phyloP scores from a whole-genome alignment of 2,888 invertebrate species.

The Andrena chrysosceles region DNA sequence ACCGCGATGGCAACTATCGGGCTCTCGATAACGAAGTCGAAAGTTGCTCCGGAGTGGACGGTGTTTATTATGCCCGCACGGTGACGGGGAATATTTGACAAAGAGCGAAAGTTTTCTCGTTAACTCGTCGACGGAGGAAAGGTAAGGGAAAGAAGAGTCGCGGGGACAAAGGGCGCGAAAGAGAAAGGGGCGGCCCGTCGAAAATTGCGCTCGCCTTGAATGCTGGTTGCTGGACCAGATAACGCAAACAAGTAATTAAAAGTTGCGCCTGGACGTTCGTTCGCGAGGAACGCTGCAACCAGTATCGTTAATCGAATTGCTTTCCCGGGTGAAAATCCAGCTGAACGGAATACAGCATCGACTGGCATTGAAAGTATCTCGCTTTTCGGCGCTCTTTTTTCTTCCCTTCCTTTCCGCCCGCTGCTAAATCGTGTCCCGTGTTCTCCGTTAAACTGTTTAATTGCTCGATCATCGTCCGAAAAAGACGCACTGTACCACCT shows the following conservation, averaged over 20 bases:
- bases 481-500: no score
- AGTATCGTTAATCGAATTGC: constrained; percentile 37
- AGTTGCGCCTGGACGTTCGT: constrained; percentile 37
- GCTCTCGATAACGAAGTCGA: not conserved
- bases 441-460: no score
- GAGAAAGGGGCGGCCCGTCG: not conserved
- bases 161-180: constrained; percentile 15
- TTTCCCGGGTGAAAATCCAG: constrained; percentile 8
- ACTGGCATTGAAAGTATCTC: not conserved
- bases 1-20: constrained; percentile 16
- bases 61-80: constrained; percentile 50
- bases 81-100: constrained; percentile 30
- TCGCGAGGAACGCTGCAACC: constrained; percentile 15
- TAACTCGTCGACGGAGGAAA: constrained; percentile 52
- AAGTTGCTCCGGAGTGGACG: constrained; percentile 19
- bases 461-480: not conserved
- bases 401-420: no score
- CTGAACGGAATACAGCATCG: constrained; percentile 9
- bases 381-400: not conserved
- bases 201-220: constrained; percentile 38
- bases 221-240: constrained; percentile 26
- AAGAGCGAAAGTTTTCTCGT: constrained; percentile 77
- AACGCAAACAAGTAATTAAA: constrained; percentile 63
- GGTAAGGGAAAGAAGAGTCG: not conserved
- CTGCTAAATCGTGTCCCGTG: no score